Percentiles rank a stretch among this genome's conserved stretches.
Evolutionary conservation across 2,113 vertebrate species (phyloP).

Genomic region (Thomomys bottae): DNA sequence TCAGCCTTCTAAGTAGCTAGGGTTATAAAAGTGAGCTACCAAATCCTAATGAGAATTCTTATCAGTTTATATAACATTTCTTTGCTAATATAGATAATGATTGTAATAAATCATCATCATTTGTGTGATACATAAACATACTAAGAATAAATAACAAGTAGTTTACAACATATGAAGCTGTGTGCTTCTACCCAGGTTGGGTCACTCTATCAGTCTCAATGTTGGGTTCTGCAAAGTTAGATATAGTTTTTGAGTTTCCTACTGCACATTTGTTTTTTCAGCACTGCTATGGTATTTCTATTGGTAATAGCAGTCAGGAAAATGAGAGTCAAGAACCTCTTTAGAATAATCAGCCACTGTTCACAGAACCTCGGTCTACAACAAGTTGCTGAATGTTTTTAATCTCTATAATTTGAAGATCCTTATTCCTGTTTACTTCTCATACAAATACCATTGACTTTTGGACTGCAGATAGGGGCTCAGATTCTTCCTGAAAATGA

Average conservation of each 20-base stretch:
- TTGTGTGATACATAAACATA: neutral
- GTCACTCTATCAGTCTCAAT: neutral
- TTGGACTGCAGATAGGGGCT: slow-evolving; percentile 26
- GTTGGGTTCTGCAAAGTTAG: neutral
- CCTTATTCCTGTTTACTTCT: slow-evolving; percentile 11
- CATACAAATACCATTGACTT: neutral
- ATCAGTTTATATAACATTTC: neutral
- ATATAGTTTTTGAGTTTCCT: neutral
- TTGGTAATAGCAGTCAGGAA: neutral
- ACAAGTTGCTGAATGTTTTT: slow-evolving; percentile 17
- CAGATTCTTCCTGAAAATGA: slow-evolving; percentile 43
- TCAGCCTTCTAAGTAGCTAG: too few relatives aligned
- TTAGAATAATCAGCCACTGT: neutral
- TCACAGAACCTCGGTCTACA: neutral
- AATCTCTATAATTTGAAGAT: slow-evolving; percentile 47
- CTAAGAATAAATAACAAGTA: neutral
- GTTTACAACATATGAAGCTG: neutral
- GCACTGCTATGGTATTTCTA: neutral
- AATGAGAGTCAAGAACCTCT: neutral
- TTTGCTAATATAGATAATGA: neutral
- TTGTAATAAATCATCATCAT: neutral
- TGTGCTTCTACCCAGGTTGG: neutral
- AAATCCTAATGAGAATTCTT: neutral
- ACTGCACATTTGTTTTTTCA: neutral
- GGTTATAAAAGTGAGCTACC: too few relatives aligned